phyloP scores from a whole-genome alignment of 2,797 vertebrate species.

The Mormyrops attenuatus region DNA sequence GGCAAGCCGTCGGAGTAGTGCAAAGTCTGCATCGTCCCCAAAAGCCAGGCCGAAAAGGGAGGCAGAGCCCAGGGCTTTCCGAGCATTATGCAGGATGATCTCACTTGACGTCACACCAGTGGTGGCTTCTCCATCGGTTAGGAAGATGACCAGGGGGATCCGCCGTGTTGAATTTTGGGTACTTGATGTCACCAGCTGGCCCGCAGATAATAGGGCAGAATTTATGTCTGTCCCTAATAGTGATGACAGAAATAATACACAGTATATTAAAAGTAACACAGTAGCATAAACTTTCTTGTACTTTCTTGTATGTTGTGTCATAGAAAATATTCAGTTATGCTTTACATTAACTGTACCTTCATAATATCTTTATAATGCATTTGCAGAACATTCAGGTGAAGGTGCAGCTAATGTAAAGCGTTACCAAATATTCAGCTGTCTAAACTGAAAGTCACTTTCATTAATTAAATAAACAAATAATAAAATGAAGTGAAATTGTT shows the following conservation, averaged over 20 bases:
- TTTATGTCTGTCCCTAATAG: conserved; percentile 79
- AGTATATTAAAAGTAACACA: neutral
- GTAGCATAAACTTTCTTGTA: neutral
- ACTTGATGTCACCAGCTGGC: conserved; percentile 61
- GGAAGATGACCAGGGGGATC: conserved; percentile 74
- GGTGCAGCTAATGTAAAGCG: neutral
- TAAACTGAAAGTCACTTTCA: neutral
- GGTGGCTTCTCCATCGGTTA: conserved; percentile 77
- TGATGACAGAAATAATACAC: neutral
- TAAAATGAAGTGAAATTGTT: neutral
- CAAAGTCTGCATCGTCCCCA: conserved; percentile 75
- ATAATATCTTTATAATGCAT: neutral
- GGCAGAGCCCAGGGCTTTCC: conserved; percentile 53
- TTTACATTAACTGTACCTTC: neutral
- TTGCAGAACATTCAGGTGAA: neutral
- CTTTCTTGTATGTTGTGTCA: neutral
- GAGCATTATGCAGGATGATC: conserved; percentile 67
- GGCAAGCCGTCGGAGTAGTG: conserved; percentile 65
- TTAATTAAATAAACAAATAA: neutral
- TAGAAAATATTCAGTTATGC: neutral
- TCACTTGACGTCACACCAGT: conserved; percentile 62
- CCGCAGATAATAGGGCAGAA: conserved; percentile 68
- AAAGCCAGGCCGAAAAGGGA: conserved; percentile 78
- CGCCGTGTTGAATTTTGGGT: conserved; percentile 35
- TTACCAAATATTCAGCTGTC: neutral